A percentile compares a stretch with the other conserved stretches of the same genome.
phyloP scores from a whole-genome alignment of 2,113 vertebrate genomes.

The Benitochromis conjunctus region DNA sequence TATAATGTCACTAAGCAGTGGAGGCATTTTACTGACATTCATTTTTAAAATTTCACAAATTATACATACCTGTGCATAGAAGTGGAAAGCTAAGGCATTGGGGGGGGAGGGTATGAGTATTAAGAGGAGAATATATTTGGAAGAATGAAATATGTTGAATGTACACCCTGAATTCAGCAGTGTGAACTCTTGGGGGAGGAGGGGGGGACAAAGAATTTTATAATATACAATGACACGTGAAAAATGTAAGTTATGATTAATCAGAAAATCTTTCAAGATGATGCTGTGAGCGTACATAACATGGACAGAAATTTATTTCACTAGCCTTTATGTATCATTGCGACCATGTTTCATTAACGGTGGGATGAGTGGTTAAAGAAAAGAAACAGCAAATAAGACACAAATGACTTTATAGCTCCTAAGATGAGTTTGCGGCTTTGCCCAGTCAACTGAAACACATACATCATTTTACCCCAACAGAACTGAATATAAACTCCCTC shows the following conservation, averaged over 20 bases:
- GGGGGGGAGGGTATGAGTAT: not conserved
- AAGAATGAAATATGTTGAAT: slow-evolving; percentile 2
- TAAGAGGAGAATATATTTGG: slow-evolving; percentile 8
- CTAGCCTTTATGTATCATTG: slow-evolving; percentile 39
- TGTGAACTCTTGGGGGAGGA: not conserved
- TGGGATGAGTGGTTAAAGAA: not conserved
- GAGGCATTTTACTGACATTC: slow-evolving; percentile 51
- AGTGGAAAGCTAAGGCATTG: slow-evolving; percentile 70
- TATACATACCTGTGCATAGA: slow-evolving; percentile 72
- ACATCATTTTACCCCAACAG: not conserved
- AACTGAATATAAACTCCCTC: not conserved
- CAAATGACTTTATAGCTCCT: not conserved
- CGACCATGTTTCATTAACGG: not conserved
- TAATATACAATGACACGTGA: not conserved
- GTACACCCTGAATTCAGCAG: not conserved
- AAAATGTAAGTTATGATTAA: not conserved
- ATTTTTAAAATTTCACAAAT: slow-evolving; percentile 42
- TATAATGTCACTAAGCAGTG: slow-evolving; percentile 48
- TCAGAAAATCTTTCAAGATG: not conserved
- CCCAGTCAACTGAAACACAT: not conserved
- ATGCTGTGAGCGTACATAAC: not conserved
- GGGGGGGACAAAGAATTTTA: not conserved
- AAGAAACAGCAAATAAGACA: slow-evolving; percentile 23
- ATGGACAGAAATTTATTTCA: not conserved
- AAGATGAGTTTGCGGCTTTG: slow-evolving; percentile 13